These are phyloP conservation scores for Darevskia nairensis DNA, from an alignment of 2,797 vertebrate species.

Conservation along the genomic window DNA sequence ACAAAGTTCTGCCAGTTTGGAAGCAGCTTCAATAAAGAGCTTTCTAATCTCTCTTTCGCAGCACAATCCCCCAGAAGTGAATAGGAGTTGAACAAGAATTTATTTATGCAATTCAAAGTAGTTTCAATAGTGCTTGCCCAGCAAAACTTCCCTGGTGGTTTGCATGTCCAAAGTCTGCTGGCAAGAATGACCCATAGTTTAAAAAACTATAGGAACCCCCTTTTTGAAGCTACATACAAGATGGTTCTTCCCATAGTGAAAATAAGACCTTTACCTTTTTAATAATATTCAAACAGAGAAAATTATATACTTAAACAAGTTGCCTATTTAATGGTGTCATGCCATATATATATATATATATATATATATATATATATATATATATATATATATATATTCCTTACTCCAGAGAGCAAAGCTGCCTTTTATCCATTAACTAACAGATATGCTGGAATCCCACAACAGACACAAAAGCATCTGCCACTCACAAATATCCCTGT, in stretches of 20 bases:
- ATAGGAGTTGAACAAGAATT: neutral
- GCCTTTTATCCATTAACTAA: conserved; percentile 29
- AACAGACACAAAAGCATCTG: conserved; percentile 13
- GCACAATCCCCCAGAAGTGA: neutral
- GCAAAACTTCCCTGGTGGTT: neutral
- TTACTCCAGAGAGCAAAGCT: neutral
- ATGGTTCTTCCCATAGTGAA: neutral
- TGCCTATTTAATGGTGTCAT: neutral
- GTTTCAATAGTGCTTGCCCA: neutral
- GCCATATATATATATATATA: neutral
- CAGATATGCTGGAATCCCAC: neutral
- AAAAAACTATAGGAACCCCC: neutral
- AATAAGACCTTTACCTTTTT: neutral
- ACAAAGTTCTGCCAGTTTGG: neutral
- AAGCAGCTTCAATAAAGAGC: neutral
- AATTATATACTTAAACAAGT: neutral
- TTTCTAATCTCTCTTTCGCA: neutral
- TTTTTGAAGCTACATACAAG: neutral
- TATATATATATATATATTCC: neutral
- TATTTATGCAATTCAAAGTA: neutral
- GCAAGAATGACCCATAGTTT: neutral
- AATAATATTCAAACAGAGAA: neutral
- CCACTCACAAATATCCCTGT: neutral
- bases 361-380: too few relatives aligned
- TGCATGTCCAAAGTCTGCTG: neutral